Conservation (phyloP, 2,113 vertebrate species). For the Rhinolophus ferrumequinum region DNA sequence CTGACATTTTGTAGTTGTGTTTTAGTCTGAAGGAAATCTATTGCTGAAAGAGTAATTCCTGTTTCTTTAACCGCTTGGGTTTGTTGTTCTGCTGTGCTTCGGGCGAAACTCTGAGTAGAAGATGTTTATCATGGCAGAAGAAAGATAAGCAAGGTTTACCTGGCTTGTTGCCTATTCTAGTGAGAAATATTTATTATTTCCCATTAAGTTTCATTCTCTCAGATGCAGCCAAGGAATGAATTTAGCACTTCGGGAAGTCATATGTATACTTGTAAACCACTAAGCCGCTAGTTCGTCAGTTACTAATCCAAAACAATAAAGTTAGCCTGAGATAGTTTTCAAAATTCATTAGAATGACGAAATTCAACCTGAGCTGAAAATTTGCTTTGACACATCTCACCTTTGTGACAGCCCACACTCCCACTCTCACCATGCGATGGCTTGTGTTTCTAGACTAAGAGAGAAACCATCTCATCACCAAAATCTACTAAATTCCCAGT, state of each 20-base stretch:
- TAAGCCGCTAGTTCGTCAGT: not conserved
- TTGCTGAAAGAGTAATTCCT: not conserved
- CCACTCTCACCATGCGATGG: accelerated
- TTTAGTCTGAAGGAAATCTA: not conserved
- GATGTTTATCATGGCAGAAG: not conserved
- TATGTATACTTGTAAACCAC: not conserved
- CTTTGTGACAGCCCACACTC: too few relatives aligned
- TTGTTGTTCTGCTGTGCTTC: not conserved
- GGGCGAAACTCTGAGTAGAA: not conserved
- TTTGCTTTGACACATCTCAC: not conserved
- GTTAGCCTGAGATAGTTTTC: not conserved
- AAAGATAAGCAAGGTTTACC: not conserved
- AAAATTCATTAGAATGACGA: constrained; percentile 13
- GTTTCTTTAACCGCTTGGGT: not conserved
- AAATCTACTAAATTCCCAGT: not conserved
- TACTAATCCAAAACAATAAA: constrained; percentile 18
- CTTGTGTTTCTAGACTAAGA: not conserved
- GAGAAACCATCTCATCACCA: not conserved
- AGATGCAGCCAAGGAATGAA: not conserved
- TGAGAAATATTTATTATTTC: constrained; percentile 40
- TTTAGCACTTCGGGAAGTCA: constrained; percentile 39
- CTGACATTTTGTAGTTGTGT: not conserved
- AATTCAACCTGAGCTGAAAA: not conserved
- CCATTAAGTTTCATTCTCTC: not conserved
- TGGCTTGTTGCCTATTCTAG: constrained; percentile 34